Evolutionary conservation across 2,113 vertebrate species (phyloP).

Genomic region (Hippocampus barbouri): DNA sequence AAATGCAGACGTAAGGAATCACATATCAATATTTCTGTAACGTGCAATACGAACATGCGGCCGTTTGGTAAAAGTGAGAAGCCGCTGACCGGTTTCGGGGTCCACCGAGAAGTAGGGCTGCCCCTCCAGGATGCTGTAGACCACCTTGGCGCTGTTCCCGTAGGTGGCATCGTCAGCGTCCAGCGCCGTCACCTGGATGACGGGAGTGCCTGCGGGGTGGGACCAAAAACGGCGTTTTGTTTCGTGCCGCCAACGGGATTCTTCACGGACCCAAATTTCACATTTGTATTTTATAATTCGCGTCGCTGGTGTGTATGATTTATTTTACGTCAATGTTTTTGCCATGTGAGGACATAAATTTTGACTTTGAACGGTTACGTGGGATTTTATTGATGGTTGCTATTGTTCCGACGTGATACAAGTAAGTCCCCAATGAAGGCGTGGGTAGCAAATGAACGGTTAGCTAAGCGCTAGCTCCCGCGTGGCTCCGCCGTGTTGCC

Average conservation of each 20-base stretch:
- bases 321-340: too few relatives aligned
- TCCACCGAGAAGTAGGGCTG: constrained; percentile 95
- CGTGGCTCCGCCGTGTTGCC: constrained; percentile 67
- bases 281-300: too few relatives aligned
- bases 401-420: background rate
- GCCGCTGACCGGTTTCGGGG: constrained; percentile 85
- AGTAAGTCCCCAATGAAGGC: background rate
- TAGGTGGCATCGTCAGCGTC: constrained; percentile 91
- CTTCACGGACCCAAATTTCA: too few relatives aligned
- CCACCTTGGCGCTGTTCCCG: constrained; percentile 89
- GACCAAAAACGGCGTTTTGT: background rate
- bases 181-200: constrained; percentile 88
- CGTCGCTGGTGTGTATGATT: too few relatives aligned
- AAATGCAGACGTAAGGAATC: too few relatives aligned
- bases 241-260: too few relatives aligned
- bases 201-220: constrained; percentile 80
- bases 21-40: too few relatives aligned
- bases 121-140: constrained; percentile 95
- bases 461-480: constrained; percentile 61
- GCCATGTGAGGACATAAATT: too few relatives aligned
- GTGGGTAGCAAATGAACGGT: constrained; percentile 5
- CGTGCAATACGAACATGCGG: too few relatives aligned
- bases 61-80: too few relatives aligned
- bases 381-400: background rate
- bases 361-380: too few relatives aligned